Percentiles rank a stretch among this genome's conserved stretches.
These are phyloP conservation scores for Oscarella lobularis DNA, from an alignment of 37 sponge, comb jelly and placozoan genomes.

Conservation along the genomic window DNA sequence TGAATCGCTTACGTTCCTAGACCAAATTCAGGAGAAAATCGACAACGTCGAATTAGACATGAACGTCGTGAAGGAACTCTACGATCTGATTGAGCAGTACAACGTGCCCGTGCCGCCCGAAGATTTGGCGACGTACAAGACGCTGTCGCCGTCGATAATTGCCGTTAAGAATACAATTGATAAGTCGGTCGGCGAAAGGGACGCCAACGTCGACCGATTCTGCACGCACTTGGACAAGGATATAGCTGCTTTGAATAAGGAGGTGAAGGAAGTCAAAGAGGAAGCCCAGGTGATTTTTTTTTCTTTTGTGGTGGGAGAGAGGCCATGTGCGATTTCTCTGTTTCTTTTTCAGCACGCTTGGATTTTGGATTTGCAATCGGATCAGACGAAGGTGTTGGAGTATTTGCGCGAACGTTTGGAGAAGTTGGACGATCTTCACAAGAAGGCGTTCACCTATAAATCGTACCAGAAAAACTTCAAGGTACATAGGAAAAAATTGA, in stretches of 20 bases:
- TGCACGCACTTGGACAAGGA: conserved; percentile 80
- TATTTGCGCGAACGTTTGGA: conserved; percentile 33
- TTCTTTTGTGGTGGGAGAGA: background rate
- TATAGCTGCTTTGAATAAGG: conserved; percentile 66
- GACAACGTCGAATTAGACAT: conserved; percentile 63
- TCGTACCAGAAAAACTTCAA: conserved; percentile 92
- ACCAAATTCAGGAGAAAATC: conserved; percentile 53
- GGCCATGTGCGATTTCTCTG: background rate
- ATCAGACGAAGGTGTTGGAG: conserved; percentile 39
- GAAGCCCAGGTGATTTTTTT: conserved; percentile 45
- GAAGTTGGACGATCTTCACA: conserved; percentile 60
- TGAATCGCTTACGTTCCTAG: conserved; percentile 64
- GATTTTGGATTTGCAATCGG: conserved; percentile 63
- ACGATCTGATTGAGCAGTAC: conserved; percentile 80
- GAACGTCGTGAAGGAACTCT: conserved; percentile 61
- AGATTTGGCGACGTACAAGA: conserved; percentile 85
- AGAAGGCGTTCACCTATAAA: conserved; percentile 75
- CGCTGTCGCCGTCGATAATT: conserved; percentile 67
- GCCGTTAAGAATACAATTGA: conserved; percentile 66
- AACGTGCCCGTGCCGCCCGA: conserved; percentile 86
- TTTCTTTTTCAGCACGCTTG: conserved; percentile 30
- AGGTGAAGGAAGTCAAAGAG: conserved; percentile 79
- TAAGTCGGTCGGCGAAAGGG: conserved; percentile 70
- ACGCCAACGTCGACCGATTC: conserved; percentile 79
- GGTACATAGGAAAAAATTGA: conserved; percentile 17